Conservation (phyloP, 2,113 vertebrate genomes). For the Pseudolaguvia tuberculata region DNA sequence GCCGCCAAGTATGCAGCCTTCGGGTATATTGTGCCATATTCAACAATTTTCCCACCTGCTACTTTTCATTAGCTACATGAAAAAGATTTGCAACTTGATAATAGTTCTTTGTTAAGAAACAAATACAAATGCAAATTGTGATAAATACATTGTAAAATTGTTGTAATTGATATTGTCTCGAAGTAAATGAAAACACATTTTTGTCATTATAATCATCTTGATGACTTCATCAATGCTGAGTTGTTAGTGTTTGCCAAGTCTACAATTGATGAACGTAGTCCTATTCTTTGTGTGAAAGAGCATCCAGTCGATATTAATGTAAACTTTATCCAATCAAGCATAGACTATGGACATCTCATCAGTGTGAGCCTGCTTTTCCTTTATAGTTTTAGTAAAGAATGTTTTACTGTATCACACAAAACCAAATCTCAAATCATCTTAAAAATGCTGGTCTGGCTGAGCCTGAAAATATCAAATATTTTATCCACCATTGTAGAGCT, state of each 20-base stretch:
- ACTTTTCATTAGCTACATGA: not conserved
- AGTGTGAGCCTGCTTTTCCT: too few relatives aligned
- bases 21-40: not conserved
- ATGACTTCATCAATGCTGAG: not conserved
- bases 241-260: not conserved
- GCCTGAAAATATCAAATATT: conserved; percentile 15
- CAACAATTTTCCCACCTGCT: not conserved
- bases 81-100: not conserved
- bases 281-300: not conserved
- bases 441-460: not conserved
- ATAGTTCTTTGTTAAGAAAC: not conserved
- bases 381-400: not conserved
- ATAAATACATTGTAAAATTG: not conserved
- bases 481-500: conserved; percentile 25
- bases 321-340: not conserved
- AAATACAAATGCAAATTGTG: not conserved
- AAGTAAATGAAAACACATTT: not conserved
- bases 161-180: not conserved
- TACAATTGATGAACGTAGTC: too few relatives aligned
- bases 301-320: not conserved
- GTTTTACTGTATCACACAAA: not conserved
- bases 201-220: not conserved
- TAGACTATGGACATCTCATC: not conserved
- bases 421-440: not conserved
- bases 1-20: not conserved